phyloP scores from a whole-genome alignment of 2,888 invertebrate species.

The Galerucella calmariensis region DNA sequence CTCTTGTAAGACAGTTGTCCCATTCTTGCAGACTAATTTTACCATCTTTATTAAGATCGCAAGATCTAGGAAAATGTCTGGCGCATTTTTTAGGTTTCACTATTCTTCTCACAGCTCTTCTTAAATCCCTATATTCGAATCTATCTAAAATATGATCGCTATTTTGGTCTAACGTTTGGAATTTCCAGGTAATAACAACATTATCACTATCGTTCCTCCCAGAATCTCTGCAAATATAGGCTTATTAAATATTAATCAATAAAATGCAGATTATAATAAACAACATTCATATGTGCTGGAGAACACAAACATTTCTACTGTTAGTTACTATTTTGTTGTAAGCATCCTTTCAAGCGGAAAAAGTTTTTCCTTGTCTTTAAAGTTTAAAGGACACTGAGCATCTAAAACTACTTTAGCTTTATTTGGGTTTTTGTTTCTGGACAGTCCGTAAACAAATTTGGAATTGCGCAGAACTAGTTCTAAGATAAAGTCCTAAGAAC shows the following conservation, averaged over 20 bases:
- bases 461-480: no score
- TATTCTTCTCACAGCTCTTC: conserved; percentile 85
- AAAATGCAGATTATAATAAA: background rate
- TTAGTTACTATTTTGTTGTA: no score
- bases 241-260: background rate
- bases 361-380: no score
- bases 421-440: no score
- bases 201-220: conserved; percentile 63
- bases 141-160: conserved; percentile 81
- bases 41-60: conserved; percentile 86
- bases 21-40: conserved; percentile 85
- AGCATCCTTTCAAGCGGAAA: no score
- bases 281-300: no score
- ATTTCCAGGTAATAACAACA: conserved; percentile 89
- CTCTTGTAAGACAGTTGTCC: conserved; percentile 84
- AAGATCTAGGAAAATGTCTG: conserved; percentile 86
- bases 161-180: conserved; percentile 83
- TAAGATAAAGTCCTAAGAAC: no score
- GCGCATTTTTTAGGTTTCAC: conserved; percentile 92
- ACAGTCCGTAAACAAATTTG: no score
- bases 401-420: no score
- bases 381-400: no score
- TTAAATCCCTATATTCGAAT: conserved; percentile 84
- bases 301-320: no score
- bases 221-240: conserved; percentile 52